A percentile compares a stretch with the other conserved stretches of the same genome.
Conservation (phyloP, 2,888 invertebrate genomes). For the Isotomurus palustris region DNA sequence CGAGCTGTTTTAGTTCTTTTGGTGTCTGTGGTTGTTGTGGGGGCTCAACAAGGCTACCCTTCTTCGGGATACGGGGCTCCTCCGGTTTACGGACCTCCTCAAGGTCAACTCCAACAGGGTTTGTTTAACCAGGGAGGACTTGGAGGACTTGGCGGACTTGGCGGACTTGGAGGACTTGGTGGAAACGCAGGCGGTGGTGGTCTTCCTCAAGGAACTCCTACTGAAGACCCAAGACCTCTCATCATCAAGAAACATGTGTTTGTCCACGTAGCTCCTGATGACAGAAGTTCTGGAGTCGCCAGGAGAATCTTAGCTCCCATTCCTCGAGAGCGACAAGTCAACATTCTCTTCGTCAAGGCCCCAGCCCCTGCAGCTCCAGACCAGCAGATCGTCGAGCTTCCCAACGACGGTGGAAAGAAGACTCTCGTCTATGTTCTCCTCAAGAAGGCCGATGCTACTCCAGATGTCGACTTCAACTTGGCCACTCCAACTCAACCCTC, state of each 20-base stretch:
- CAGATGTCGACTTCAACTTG: conserved; percentile 14
- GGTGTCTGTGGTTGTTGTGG: too few relatives aligned
- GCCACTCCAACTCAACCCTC: conserved; percentile 15
- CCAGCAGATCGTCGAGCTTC: conserved; percentile 23
- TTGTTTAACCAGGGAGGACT: conserved; percentile 2
- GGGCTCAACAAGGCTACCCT: too few relatives aligned
- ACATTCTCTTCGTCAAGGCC: conserved; percentile 24
- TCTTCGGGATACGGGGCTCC: too few relatives aligned
- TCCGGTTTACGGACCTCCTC: too few relatives aligned
- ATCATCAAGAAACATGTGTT: not conserved
- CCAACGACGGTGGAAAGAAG: conserved; percentile 22
- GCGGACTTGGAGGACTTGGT: not conserved
- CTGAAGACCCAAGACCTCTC: not conserved
- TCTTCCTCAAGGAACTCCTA: not conserved
- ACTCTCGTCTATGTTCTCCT: conserved; percentile 24
- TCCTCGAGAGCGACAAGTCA: conserved; percentile 20
- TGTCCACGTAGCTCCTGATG: conserved; percentile 19
- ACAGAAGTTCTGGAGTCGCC: conserved; percentile 9
- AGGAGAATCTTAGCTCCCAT: conserved; percentile 18
- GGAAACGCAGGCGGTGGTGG: not conserved
- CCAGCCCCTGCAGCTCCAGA: conserved; percentile 28
- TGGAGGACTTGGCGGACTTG: conserved; percentile 13
- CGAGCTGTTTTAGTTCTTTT: too few relatives aligned
- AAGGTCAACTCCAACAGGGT: not conserved
- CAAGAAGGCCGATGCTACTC: conserved; percentile 19